Evolutionary conservation across 1,140 invertebrate genomes (phyloP), one percentile per base, ranked within the genome.

Genomic region (Drosophila ohnishii): DNA sequence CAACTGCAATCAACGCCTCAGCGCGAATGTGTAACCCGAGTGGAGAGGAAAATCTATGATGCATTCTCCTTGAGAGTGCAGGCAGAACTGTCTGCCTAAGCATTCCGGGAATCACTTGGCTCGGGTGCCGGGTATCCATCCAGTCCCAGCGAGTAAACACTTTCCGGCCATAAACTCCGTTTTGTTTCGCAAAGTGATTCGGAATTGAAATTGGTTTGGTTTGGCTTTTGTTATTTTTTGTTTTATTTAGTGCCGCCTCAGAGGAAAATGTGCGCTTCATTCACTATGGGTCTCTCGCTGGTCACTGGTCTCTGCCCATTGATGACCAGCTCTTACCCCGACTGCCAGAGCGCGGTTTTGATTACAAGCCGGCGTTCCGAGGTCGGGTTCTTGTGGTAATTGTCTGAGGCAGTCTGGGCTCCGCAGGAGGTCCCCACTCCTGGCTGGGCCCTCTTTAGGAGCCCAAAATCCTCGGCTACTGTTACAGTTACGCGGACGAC

Each of bases 61-160:
- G 16, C 32, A 45, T 14, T 13, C 39, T 63, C 4, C 32, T 55
- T 34, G 57, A 47, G n/a, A 34, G 61, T 9, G 42, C 37, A 34
- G 32, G 11, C 32, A 40, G 62, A n/a, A 63, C 67, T 55, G 48
- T 62, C 53, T 63, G 50, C 42, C 53, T 61, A 37, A 57, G 69
- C 61, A 74, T 87, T 87, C 84, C 73, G 28, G 70, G 83, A 87
- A 87, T 48, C 55, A 87, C 83, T 87, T 73, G 64, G 83, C 63
- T 78, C 47, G 61, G 56, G 56, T 51, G 64, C 42, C 73, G 40
- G 51, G 58, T 40, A 51, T 34, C 56, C 30, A 51, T 51, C 16
- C 50, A 19, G 16, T 9, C 72, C 40, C 25, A 34, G 42, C 56
- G 57, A 28, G 69, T 72, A 69, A 86, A 81, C 82, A 80, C 72